These are phyloP conservation scores for Melanocharis versteri DNA, from an alignment of 2,113 vertebrate genomes.

Conservation along the genomic window DNA sequence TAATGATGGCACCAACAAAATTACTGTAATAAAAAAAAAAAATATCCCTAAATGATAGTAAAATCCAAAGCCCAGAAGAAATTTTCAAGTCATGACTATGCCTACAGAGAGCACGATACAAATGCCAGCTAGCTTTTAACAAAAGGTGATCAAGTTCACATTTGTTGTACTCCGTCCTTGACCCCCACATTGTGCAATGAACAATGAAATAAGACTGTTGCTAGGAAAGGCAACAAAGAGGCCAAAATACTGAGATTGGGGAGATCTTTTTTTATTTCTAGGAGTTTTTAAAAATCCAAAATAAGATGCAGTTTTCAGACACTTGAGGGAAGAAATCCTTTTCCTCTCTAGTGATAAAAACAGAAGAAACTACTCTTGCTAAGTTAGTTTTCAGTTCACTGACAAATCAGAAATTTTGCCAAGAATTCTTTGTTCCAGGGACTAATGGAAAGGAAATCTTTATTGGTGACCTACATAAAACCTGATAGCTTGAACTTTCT, in stretches of 20 bases:
- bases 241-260: neutral
- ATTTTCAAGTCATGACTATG: neutral
- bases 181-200: neutral
- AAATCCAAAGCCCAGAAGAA: neutral
- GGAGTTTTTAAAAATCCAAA: neutral
- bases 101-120: neutral
- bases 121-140: neutral
- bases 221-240: neutral
- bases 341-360: neutral
- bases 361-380: neutral
- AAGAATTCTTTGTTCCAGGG: neutral
- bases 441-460: neutral
- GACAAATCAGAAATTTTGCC: neutral
- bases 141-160: neutral
- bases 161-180: neutral
- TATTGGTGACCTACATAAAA: neutral
- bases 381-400: neutral
- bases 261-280: neutral
- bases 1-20: neutral
- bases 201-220: neutral
- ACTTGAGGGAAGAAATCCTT: neutral
- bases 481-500: neutral
- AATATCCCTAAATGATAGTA: neutral
- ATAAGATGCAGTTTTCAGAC: neutral
- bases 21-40: neutral